Evolutionary conservation across 1,140 invertebrate species (phyloP).

Genomic region (Battus philenor): DNA sequence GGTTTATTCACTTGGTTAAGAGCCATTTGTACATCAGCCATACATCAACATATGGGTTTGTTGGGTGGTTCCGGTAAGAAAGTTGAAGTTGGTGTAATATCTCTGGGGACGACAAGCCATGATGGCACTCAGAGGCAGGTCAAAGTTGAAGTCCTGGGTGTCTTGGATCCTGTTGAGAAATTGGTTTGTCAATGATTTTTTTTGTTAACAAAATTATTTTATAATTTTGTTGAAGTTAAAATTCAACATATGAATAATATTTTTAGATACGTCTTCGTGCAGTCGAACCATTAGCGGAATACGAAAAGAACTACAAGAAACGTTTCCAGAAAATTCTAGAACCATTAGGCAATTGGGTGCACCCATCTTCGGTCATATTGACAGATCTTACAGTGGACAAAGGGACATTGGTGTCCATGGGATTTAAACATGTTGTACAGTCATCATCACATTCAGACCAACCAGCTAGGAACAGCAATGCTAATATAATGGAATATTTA

Average conservation of each 20-base stretch:
- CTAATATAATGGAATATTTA: conserved; percentile 91
- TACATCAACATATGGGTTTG: conserved; percentile 83
- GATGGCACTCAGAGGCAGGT: conserved; percentile 89
- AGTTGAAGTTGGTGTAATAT: conserved; percentile 90
- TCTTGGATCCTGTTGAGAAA: conserved; percentile 86
- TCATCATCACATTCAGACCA: conserved; percentile 79
- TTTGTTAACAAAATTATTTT: background rate
- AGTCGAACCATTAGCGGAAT: conserved; percentile 86
- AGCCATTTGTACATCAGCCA: conserved; percentile 85
- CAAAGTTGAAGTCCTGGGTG: conserved; percentile 91
- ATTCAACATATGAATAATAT: background rate
- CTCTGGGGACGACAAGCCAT: conserved; percentile 90
- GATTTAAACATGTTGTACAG: conserved; percentile 85
- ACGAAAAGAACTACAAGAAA: conserved; percentile 85
- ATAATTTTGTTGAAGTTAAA: background rate
- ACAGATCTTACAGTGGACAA: conserved; percentile 91
- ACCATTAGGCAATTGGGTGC: conserved; percentile 85
- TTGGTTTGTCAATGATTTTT: conserved; percentile 52
- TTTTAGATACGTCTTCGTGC: conserved; percentile 83
- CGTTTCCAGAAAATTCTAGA: conserved; percentile 87
- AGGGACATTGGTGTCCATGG: conserved; percentile 83
- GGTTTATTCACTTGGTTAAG: conserved; percentile 86
- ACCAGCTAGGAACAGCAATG: conserved; percentile 79
- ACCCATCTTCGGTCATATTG: conserved; percentile 84
- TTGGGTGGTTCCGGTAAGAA: conserved; percentile 82